Evolutionary conservation across 2,888 invertebrate species (phyloP), one percentile per base, ranked within the genome.

Genomic region (Mythimna lalbum): DNA sequence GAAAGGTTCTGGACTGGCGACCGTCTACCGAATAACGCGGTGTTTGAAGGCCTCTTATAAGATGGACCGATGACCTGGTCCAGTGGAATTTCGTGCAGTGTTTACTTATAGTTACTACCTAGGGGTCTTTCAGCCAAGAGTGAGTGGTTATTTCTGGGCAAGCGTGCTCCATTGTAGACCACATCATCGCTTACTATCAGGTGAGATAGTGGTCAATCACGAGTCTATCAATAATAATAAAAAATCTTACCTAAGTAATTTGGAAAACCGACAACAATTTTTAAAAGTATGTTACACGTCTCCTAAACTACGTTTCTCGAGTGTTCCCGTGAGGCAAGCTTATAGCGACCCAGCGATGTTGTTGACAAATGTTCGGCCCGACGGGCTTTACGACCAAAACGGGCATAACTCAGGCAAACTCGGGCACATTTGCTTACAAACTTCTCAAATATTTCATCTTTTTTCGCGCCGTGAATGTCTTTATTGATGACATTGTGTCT

Each of bases 351-450:
- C 73, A 9, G 52, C 70, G 80, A 78, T 74, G 82, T 62, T 74
- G 73, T 74, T 83, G 85, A 85, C 81, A 83, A 85, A 82, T 84
- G 81, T 82, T 78, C 59, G 73, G 56, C 74, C 61, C 67, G 63
- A 31, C 72, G 62, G 64, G 68, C 63, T 78, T 83, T 80, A 73
- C 77, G 57, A 47, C 9, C 61, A n/a, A 69, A 61, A 73, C 69
- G 73, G 43, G 43, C 76, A 75, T 73, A 75, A 73, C 75, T 73
- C 74, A 69, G 50, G 4, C 27, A 36, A 63, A 64, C 71, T 78
- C 80, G 73, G 74, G 71, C 76, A 73, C 65, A 83, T 85, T 85
- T 85, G 67, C 75, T 63, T 73, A 61, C 69, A 78, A 84, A 85
- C 79, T 85, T 83, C 52, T 50, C 55, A 53, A 39, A 81, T 85